phyloP scores from a whole-genome alignment of 2,113 vertebrate genomes.

The Thamnophis sirtalis region DNA sequence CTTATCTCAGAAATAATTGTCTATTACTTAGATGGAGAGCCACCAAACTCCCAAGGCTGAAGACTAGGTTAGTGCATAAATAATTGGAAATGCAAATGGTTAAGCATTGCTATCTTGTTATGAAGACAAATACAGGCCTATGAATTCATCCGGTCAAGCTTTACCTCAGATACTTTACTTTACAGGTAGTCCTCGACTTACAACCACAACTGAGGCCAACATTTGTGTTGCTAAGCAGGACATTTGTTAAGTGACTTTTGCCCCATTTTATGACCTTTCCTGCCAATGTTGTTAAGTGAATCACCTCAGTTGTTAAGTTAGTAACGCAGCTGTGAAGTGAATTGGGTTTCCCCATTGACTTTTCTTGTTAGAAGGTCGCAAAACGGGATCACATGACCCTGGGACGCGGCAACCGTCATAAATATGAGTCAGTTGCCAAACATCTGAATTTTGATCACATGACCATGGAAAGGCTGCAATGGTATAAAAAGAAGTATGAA shows the following conservation, averaged over 20 bases:
- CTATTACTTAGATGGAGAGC: neutral
- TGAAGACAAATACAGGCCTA: neutral
- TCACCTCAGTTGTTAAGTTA: neutral
- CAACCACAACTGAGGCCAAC: neutral
- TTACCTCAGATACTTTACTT: neutral
- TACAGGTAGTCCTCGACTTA: neutral
- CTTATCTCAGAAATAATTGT: neutral
- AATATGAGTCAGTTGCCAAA: neutral
- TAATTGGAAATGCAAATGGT: neutral
- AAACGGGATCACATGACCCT: neutral
- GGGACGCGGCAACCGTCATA: neutral
- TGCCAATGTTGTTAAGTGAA: neutral
- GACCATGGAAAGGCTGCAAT: neutral
- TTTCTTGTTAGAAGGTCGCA: neutral
- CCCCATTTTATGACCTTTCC: neutral
- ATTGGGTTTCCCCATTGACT: neutral
- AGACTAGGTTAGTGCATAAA: neutral
- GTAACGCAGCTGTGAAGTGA: neutral
- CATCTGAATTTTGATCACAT: neutral
- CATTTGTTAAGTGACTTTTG: neutral
- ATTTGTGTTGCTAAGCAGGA: neutral
- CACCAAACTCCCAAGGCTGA: neutral
- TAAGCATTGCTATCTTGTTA: neutral
- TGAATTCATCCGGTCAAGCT: neutral
- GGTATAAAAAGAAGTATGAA: neutral